Percentiles rank a stretch among this genome's conserved stretches.
phyloP scores from a whole-genome alignment of 1,140 invertebrate species.

The Dendroctonus ponderosae region DNA sequence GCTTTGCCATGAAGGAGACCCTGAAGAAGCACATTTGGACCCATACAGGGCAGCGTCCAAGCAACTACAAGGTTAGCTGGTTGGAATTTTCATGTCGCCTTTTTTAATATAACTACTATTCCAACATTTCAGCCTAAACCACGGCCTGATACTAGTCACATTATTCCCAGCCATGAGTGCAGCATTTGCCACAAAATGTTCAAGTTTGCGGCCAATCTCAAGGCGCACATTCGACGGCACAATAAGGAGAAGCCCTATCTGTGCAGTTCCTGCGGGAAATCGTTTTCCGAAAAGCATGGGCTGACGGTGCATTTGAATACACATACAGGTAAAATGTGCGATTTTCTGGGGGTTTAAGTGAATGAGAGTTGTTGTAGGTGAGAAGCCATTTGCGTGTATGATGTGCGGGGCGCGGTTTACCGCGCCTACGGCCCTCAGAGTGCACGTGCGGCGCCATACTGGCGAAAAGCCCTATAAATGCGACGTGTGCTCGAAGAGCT shows the following conservation, averaged over 20 bases:
- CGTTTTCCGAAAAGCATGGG: slow-evolving; percentile 65
- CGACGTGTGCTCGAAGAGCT: slow-evolving; percentile 47
- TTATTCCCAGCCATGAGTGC: slow-evolving; percentile 33
- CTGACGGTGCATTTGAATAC: slow-evolving; percentile 60
- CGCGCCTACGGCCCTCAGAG: slow-evolving; percentile 75
- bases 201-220: slow-evolving; percentile 40
- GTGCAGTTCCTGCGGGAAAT: slow-evolving; percentile 71
- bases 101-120: slow-evolving; percentile 4
- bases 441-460: slow-evolving; percentile 76
- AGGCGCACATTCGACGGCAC: slow-evolving; percentile 67
- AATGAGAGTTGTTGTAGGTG: slow-evolving; percentile 40
- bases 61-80: slow-evolving; percentile 24
- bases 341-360: too few species aligned
- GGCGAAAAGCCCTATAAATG: slow-evolving; percentile 53
- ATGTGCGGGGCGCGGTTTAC: slow-evolving; percentile 59
- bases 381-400: slow-evolving; percentile 47
- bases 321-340: slow-evolving; percentile 51
- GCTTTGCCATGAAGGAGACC: slow-evolving; percentile 64
- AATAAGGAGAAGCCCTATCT: slow-evolving; percentile 70
- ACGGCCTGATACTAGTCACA: slow-evolving; percentile 17
- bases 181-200: slow-evolving; percentile 44
- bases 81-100: neutral
- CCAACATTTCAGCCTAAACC: slow-evolving; percentile 18
- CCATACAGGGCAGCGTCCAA: slow-evolving; percentile 36
- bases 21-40: slow-evolving; percentile 55